phyloP scores from a whole-genome alignment of 2,113 vertebrate species.

The Budorcas taxicolor region DNA sequence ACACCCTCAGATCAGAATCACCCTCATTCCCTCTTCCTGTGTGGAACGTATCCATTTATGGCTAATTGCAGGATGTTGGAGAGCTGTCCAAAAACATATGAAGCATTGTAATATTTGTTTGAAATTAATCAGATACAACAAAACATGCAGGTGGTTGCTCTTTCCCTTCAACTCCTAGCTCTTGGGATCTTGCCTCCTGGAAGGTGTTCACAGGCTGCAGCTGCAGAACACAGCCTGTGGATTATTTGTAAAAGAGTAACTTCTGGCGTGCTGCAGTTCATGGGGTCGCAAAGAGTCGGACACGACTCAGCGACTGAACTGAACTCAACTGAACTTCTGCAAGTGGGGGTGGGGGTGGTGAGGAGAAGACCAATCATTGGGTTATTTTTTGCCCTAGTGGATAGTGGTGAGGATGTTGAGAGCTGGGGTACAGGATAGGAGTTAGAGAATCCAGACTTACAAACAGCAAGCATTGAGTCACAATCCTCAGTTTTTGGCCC shows the following conservation, averaged over 20 bases:
- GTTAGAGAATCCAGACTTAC: neutral
- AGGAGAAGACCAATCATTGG: slow-evolving; percentile 60
- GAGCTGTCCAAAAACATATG: slow-evolving; percentile 65
- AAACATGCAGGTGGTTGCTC: slow-evolving; percentile 75
- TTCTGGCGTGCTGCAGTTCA: slow-evolving; percentile 13
- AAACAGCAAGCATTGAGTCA: neutral
- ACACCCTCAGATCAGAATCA: neutral
- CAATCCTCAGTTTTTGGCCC: slow-evolving; percentile 3
- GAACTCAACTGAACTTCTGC: slow-evolving; percentile 35
- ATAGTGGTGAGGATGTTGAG: slow-evolving; percentile 17
- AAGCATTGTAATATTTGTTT: slow-evolving; percentile 56
- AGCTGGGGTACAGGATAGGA: neutral
- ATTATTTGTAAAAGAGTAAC: slow-evolving; percentile 67
- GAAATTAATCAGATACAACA: slow-evolving; percentile 76
- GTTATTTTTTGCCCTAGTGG: slow-evolving; percentile 28
- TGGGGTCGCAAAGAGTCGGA: too few relatives aligned
- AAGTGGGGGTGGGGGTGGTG: neutral
- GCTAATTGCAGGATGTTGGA: slow-evolving; percentile 68
- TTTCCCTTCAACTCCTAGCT: slow-evolving; percentile 71
- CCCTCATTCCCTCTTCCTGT: slow-evolving; percentile 17
- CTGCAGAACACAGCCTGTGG: slow-evolving; percentile 59
- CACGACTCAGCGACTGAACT: too few relatives aligned
- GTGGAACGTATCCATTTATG: slow-evolving; percentile 47
- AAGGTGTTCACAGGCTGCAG: slow-evolving; percentile 67
- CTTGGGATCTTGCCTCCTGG: slow-evolving; percentile 60